Evolutionary conservation across 2,113 vertebrate genomes (phyloP).

Genomic region (Eclectus roratus): DNA sequence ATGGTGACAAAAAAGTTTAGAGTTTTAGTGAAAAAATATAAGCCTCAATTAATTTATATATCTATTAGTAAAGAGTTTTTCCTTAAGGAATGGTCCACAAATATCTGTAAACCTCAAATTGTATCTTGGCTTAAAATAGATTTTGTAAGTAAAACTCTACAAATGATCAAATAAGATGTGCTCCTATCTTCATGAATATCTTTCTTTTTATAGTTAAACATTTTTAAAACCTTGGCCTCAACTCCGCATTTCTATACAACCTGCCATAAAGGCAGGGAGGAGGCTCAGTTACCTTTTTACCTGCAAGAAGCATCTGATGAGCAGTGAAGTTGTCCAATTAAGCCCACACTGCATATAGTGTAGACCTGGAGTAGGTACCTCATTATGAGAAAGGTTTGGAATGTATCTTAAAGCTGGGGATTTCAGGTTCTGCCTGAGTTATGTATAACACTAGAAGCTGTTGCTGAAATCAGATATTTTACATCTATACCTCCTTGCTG

Average conservation of each 20-base stretch:
- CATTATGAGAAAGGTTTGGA: neutral
- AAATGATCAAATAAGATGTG: neutral
- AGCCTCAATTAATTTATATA: neutral
- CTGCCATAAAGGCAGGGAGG: neutral
- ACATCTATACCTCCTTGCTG: no score
- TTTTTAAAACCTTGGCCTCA: neutral
- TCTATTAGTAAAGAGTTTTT: neutral
- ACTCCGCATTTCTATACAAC: neutral
- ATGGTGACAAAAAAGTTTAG: neutral
- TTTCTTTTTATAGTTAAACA: neutral
- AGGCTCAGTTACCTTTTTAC: neutral
- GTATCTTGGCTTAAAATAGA: neutral
- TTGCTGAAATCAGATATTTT: neutral
- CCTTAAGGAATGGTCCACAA: neutral
- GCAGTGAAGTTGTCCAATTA: neutral
- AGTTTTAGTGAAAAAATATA: neutral
- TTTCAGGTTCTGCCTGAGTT: neutral
- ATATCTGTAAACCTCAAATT: neutral
- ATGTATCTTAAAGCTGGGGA: neutral
- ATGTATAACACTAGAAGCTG: neutral
- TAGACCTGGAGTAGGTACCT: neutral
- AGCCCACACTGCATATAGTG: fast-evolving
- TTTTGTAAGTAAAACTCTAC: neutral
- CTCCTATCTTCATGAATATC: neutral
- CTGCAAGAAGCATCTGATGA: neutral